Percentiles rank a stretch among this genome's conserved stretches.
phyloP scores from a whole-genome alignment of 2,113 vertebrate genomes.

The Pluvianellus socialis region DNA sequence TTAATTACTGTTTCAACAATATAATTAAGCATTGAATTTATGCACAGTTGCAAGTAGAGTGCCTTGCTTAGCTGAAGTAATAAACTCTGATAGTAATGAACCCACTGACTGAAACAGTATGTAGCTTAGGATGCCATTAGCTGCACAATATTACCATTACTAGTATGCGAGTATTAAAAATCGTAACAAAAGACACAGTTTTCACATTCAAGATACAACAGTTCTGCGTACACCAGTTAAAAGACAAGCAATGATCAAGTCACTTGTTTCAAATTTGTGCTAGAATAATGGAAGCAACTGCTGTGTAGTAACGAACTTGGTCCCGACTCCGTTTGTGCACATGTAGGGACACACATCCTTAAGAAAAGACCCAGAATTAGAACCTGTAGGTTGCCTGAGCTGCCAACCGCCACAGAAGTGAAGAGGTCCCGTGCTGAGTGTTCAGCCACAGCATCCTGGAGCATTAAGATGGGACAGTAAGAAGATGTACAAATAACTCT shows the following conservation, averaged over 20 bases:
- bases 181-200: neutral
- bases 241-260: neutral
- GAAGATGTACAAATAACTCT: neutral
- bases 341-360: neutral
- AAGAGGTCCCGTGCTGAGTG: fast-evolving
- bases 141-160: neutral
- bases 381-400: neutral
- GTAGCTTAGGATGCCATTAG: conserved; percentile 50
- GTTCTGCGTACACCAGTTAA: neutral
- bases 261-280: neutral
- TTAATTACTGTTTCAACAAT: conserved; percentile 71
- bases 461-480: neutral
- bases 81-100: conserved; percentile 65
- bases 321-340: neutral
- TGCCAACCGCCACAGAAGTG: neutral
- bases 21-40: conserved; percentile 71
- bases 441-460: neutral
- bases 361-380: neutral
- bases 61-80: conserved; percentile 63
- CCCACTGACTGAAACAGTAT: conserved; percentile 61
- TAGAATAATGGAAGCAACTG: neutral
- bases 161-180: neutral
- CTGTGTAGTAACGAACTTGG: neutral
- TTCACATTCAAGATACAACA: neutral
- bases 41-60: conserved; percentile 31